phyloP scores from a whole-genome alignment of 2,797 vertebrate species.

The Darevskia nairensis region DNA sequence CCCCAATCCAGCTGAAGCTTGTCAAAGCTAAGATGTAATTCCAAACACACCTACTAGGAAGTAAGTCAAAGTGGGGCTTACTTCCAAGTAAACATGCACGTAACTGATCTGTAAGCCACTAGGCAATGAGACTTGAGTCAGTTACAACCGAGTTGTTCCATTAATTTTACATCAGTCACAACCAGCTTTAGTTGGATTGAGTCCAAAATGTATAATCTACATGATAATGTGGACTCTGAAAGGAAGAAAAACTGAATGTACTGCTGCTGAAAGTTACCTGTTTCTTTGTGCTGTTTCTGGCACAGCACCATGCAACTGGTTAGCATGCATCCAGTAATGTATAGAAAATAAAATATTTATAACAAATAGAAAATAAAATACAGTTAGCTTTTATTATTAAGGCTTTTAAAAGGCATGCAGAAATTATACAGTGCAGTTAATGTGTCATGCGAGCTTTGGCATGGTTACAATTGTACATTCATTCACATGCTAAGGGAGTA shows the following conservation, averaged over 20 bases:
- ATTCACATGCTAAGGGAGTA: conserved; percentile 66
- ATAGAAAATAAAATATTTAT: conserved; percentile 58
- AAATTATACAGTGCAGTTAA: conserved; percentile 77
- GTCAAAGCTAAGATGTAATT: background rate
- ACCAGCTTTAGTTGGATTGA: conserved; percentile 6
- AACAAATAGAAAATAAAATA: conserved; percentile 62
- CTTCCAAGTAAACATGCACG: background rate
- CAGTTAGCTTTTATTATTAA: conserved; percentile 66
- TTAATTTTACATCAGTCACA: conserved; percentile 2
- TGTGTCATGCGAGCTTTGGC: conserved; percentile 77
- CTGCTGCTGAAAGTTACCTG: background rate
- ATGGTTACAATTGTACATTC: conserved; percentile 74
- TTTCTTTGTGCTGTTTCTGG: conserved; percentile 12
- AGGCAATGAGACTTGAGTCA: background rate
- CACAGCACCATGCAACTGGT: conserved; percentile 71
- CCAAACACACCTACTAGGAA: background rate
- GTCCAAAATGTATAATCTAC: background rate
- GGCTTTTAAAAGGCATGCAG: conserved; percentile 76
- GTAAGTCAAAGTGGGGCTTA: background rate
- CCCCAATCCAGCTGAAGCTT: background rate
- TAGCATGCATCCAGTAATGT: conserved; percentile 70
- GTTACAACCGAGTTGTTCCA: background rate
- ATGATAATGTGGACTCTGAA: conserved; percentile 24
- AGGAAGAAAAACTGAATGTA: background rate
- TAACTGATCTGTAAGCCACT: background rate